These are phyloP conservation scores for Fundulus diaphanus DNA, from an alignment of 2,797 vertebrate genomes.

Conservation along the genomic window DNA sequence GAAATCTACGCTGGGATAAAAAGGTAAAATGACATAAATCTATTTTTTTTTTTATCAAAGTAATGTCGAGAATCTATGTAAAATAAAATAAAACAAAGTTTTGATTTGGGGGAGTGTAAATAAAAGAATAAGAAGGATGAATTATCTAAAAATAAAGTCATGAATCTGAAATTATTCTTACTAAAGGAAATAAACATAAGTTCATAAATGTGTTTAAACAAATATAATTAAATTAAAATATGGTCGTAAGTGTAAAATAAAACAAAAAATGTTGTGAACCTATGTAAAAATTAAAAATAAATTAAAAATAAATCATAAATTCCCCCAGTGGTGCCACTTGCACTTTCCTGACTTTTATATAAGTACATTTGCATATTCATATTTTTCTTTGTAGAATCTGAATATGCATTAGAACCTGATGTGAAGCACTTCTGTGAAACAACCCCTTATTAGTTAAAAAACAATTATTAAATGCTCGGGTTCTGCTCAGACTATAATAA, in stretches of 20 bases:
- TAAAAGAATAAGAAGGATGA: background rate
- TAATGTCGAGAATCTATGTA: background rate
- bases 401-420: background rate
- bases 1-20: background rate
- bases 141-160: background rate
- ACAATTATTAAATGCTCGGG: too few relatives aligned
- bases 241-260: background rate
- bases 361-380: too few relatives aligned
- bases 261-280: background rate
- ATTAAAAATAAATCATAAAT: background rate
- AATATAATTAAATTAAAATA: background rate
- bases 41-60: background rate
- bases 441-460: background rate
- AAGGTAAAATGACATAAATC: background rate
- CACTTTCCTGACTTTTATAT: background rate
- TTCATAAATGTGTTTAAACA: background rate
- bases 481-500: too few relatives aligned
- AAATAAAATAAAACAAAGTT: background rate
- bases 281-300: background rate
- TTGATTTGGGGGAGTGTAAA: background rate
- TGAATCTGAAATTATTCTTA: background rate
- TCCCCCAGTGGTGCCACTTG: background rate
- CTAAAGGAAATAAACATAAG: background rate
- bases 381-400: too few relatives aligned
- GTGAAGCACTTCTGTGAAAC: background rate